Conservation (phyloP, 2,797 vertebrate genomes). For the Bufotes viridis region DNA sequence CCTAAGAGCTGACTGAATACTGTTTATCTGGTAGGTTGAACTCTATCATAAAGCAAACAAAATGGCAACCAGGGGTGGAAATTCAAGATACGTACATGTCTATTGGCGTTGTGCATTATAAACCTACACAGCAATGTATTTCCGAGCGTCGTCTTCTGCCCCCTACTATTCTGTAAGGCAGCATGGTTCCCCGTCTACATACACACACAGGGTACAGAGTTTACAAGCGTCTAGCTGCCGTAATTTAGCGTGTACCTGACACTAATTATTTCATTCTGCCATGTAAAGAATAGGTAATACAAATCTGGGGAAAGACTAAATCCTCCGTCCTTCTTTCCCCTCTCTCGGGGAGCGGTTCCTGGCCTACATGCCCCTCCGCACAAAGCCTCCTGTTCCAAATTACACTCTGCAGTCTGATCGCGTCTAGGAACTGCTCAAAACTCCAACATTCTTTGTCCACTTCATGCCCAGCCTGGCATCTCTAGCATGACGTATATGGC, state of each 20-base stretch:
- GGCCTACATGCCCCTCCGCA: constrained; percentile 47
- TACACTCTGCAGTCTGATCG: constrained; percentile 58
- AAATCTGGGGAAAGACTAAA: neutral
- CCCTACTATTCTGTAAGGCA: neutral
- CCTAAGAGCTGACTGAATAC: no score
- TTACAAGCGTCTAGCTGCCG: neutral
- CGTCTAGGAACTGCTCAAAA: constrained; percentile 52
- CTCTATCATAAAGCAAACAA: no score
- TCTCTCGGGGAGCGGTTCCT: neutral
- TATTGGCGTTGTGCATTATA: no score
- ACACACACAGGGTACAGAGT: neutral
- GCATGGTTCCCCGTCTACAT: neutral
- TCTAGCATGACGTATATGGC: neutral
- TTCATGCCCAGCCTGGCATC: constrained; percentile 48
- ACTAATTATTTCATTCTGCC: neutral
- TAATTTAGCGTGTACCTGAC: neutral
- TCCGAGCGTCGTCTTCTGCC: neutral
- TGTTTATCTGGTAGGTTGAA: no score
- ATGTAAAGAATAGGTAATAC: neutral
- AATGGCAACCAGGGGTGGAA: no score
- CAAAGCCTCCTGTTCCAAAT: constrained; percentile 50
- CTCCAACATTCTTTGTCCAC: constrained; percentile 51
- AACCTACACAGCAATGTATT: no score
- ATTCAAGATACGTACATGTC: no score
- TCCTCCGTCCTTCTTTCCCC: neutral